Percentiles rank a stretch among this genome's conserved stretches.
Evolutionary conservation across 2,113 vertebrate species (phyloP).

Genomic region (Columba janthina): DNA sequence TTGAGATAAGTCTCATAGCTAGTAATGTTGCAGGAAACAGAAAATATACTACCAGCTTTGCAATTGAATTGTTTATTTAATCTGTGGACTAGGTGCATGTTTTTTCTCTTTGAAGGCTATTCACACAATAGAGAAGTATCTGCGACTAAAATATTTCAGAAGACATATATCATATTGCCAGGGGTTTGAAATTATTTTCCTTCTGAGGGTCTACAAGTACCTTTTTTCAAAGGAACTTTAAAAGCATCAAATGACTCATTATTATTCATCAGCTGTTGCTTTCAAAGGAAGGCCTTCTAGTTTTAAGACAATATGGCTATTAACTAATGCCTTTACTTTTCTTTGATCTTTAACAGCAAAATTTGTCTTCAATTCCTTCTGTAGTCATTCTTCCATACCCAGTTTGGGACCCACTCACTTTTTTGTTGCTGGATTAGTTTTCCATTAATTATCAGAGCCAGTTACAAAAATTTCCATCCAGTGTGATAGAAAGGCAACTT

Average conservation of each 20-base stretch:
- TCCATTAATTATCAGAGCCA: conserved; percentile 32
- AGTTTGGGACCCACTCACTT: not conserved
- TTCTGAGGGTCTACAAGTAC: not conserved
- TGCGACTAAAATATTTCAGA: not conserved
- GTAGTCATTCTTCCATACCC: not conserved
- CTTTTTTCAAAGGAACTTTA: not conserved
- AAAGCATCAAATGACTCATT: not conserved
- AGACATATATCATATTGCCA: not conserved
- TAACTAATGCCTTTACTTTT: conserved; percentile 38
- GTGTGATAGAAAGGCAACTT: not conserved
- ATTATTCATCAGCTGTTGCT: conserved; percentile 35
- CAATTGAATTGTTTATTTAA: not conserved
- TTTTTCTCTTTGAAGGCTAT: not conserved
- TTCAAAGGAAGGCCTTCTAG: conserved; percentile 38
- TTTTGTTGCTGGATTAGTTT: conserved; percentile 59
- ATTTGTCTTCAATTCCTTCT: not conserved
- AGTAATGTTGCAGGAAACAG: not conserved
- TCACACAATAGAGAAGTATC: not conserved
- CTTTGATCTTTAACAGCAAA: conserved; percentile 60
- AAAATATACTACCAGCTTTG: not conserved
- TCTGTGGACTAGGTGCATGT: not conserved
- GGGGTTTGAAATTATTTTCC: not conserved
- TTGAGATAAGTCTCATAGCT: not conserved
- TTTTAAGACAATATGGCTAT: conserved; percentile 9
- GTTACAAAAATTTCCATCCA: not conserved